Evolutionary conservation across 2,797 vertebrate genomes (phyloP).

Genomic region (Acridotheres tristis): DNA sequence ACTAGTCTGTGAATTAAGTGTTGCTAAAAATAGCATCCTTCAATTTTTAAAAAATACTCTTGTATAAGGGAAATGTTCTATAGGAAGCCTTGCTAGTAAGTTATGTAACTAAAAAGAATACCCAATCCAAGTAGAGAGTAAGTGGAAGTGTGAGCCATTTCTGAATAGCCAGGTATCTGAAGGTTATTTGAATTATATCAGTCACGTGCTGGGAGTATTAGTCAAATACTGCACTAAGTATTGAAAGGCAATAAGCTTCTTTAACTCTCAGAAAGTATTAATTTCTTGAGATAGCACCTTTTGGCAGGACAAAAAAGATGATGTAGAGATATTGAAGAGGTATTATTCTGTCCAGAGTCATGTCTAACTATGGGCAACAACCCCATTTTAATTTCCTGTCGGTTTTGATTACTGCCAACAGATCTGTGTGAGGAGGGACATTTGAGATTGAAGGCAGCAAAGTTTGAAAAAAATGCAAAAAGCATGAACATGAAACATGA

Average conservation of each 20-base stretch:
- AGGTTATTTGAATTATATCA: constrained; percentile 11
- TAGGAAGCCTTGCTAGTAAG: background rate
- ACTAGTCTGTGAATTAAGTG: background rate
- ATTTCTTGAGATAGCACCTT: background rate
- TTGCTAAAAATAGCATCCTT: background rate
- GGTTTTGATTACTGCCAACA: background rate
- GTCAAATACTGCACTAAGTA: background rate
- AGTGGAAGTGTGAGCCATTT: background rate
- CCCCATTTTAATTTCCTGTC: background rate
- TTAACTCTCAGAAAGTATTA: background rate
- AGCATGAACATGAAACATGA: background rate
- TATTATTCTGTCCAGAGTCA: background rate
- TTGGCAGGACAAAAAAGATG: background rate
- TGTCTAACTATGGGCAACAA: background rate
- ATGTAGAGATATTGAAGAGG: background rate
- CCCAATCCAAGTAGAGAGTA: background rate
- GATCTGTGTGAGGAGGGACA: background rate
- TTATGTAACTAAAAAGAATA: background rate
- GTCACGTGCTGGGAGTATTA: background rate
- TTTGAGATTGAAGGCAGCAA: background rate
- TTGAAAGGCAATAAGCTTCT: background rate
- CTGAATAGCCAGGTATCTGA: background rate
- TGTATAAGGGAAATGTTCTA: background rate
- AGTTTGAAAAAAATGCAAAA: background rate
- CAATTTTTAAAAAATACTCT: background rate